Evolutionary conservation across 2,113 vertebrate genomes (phyloP).

Genomic region (Heliornis fulica): DNA sequence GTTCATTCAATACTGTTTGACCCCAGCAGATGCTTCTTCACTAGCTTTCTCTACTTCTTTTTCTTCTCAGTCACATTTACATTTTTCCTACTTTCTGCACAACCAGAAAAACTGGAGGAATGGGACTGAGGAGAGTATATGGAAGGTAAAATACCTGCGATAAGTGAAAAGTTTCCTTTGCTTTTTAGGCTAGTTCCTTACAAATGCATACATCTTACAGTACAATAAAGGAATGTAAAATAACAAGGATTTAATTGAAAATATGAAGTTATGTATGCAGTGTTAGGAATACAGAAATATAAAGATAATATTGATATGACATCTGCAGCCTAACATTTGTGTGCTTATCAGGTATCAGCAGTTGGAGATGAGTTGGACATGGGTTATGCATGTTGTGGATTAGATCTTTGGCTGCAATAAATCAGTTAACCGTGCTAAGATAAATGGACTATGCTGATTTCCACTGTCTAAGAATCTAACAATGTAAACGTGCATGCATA

Average conservation of each 20-base stretch:
- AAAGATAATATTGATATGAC: background rate
- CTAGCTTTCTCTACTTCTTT: background rate
- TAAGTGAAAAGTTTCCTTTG: background rate
- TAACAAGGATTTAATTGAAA: background rate
- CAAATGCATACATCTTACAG: background rate
- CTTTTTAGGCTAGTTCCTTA: background rate
- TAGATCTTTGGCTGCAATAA: background rate
- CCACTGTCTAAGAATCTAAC: background rate
- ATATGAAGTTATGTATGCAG: background rate
- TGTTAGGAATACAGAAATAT: background rate
- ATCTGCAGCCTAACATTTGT: background rate
- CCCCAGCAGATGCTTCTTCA: background rate
- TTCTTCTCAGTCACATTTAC: background rate
- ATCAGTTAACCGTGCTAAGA: background rate
- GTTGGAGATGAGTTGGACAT: background rate
- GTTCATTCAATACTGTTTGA: background rate
- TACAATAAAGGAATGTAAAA: background rate
- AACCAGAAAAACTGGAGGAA: background rate
- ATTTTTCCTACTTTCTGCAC: background rate
- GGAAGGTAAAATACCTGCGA: background rate
- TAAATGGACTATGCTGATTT: background rate
- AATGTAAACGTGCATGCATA: background rate
- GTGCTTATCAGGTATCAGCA: background rate
- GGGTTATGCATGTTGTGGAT: background rate
- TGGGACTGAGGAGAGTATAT: background rate